Conservation (phyloP, 92 coral and sea anemone species). For the Heliopora coerulea region DNA sequence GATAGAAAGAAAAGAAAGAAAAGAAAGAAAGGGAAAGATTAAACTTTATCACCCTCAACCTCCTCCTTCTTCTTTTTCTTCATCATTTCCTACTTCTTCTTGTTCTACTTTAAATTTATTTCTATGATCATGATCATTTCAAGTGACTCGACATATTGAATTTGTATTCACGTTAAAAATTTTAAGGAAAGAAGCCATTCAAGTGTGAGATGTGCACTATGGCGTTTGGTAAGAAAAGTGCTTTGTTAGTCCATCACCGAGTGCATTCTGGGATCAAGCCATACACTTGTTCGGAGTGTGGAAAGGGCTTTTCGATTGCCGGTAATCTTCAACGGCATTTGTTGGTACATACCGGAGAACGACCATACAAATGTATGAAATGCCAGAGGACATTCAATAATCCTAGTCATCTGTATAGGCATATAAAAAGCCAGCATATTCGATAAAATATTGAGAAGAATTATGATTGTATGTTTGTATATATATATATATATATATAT, state of each 20-base stretch:
- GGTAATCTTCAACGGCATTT: constrained; percentile 93
- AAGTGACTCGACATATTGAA: background rate
- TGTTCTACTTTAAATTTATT: no score
- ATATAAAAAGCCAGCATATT: constrained; percentile 82
- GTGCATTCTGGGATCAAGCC: constrained; percentile 97
- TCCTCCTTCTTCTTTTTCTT: no score
- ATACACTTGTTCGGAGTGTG: constrained; percentile 79
- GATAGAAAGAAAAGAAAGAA: constrained; percentile 1
- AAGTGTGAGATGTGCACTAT: constrained; percentile 87
- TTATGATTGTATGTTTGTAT: no score
- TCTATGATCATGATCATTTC: background rate
- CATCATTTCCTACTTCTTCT: no score
- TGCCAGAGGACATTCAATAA: constrained; percentile 92
- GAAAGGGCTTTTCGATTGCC: constrained; percentile 83
- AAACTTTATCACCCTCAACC: no score
- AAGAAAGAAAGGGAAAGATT: constrained; percentile 6
- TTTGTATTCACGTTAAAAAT: background rate
- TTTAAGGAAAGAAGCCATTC: constrained; percentile 80
- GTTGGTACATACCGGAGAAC: constrained; percentile 90
- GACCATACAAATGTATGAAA: constrained; percentile 87
- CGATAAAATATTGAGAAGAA: background rate
- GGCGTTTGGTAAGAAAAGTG: constrained; percentile 96
- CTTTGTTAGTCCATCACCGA: constrained; percentile 84
- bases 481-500: no score
- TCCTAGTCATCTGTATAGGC: constrained; percentile 92